Base-by-base conservation (phyloP, 2,113 vertebrate species). In the Laterallus jamaicensis region DNA sequence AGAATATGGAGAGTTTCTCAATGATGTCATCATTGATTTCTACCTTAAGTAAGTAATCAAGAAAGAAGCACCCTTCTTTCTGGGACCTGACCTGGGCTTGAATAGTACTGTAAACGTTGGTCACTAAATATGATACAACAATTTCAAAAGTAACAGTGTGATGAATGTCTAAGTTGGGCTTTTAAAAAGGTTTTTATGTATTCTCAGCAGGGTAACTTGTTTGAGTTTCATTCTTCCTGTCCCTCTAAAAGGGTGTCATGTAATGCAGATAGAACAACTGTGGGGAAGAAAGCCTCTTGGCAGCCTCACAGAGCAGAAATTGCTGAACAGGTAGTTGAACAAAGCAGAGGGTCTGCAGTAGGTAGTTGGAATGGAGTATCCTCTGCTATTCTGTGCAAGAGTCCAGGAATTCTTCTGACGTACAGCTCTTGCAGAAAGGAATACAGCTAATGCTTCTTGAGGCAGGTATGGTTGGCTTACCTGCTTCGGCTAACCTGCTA, bases 11-110 rank as follows among this genome's bases (percentile, higher is more conserved):
- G 98, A 99, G 80, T 99, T 99, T 97, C 99, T 99, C 86, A 99
- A 99, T 96, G 99, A 99, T 96, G 99, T 99, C n/a, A 99, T 99
- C 85, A 99, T 99, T 92, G 99, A 99, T 96, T 99, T 99, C 98
- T 99, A 99, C 91, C 99, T 99, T 47, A 99, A 99, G 99, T 99
- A 97, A 98, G 98, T 97, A 64, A 77, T 64, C 66, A 42, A 47
- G 44, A 47, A 47, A 47, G 44, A 47, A 47, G 44, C 59, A 50
- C 24, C 11, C n/a, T 86, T 70, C 37, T 78, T 67, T 73, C 19
- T 73, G 32, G 8, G 42, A 16, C 1, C 15, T 91, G 80, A 55
- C 55, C 68, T 67, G 39, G 28, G 66, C 77, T 95, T 63, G 26
- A 70, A 15, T 70, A 28, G 42, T 80, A 60, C 14, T 73, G 42